Evolutionary conservation across 2,113 vertebrate species (phyloP).

Genomic region (Mobula birostris): DNA sequence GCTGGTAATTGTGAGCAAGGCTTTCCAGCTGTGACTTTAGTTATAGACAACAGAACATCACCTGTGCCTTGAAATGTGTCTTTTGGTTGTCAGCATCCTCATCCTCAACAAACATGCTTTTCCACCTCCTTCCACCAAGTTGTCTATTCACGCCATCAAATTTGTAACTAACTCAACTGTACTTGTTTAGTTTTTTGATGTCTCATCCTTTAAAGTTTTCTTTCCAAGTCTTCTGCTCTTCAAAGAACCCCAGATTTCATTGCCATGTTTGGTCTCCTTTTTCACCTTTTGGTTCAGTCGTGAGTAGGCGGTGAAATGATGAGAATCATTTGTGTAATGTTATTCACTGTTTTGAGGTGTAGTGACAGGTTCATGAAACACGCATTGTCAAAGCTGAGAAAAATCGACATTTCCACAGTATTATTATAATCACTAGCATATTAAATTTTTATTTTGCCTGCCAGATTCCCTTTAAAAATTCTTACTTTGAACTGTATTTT

Average conservation of each 20-base stretch:
- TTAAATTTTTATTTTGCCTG: background rate
- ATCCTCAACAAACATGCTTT: background rate
- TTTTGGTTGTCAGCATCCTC: background rate
- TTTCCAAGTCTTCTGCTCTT: background rate
- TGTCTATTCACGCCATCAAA: background rate
- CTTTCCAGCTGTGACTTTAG: background rate
- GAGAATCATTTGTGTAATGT: background rate
- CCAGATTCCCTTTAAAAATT: background rate
- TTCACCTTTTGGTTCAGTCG: background rate
- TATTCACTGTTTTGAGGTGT: background rate
- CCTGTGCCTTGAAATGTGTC: background rate
- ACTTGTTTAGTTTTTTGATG: background rate
- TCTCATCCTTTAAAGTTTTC: background rate
- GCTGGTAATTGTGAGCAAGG: background rate
- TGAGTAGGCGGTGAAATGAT: background rate
- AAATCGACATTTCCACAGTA: background rate
- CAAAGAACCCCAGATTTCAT: background rate
- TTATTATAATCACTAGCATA: background rate
- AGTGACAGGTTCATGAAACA: background rate
- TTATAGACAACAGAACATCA: background rate
- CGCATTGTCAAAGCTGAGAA: background rate
- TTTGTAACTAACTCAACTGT: background rate
- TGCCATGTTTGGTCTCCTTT: background rate
- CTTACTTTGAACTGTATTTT: background rate
- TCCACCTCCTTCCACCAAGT: background rate